Conservation (phyloP, 1,140 invertebrate genomes). For the Platorchestia sp. region DNA sequence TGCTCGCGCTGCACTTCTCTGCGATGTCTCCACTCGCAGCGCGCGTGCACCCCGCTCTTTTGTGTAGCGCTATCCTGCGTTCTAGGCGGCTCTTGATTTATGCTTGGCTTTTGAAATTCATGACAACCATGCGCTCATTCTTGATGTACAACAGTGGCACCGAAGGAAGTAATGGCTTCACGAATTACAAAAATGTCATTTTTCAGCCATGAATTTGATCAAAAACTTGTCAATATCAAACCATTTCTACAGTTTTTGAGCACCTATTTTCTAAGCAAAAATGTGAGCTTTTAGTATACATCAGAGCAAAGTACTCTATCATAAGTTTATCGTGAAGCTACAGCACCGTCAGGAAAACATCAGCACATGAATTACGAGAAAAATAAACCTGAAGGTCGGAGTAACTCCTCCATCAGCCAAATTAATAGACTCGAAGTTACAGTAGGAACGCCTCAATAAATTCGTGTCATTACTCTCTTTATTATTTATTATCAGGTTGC, state of each 20-base stretch:
- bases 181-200: too few species aligned
- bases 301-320: neutral
- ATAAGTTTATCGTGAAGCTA: neutral
- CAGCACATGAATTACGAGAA: neutral
- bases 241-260: neutral
- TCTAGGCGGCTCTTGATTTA: neutral
- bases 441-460: neutral
- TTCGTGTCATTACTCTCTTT: conserved; percentile 48
- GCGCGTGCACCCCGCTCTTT: neutral
- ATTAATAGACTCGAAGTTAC: conserved; percentile 39
- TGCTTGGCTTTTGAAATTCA: neutral
- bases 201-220: neutral
- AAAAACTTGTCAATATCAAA: neutral
- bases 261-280: neutral
- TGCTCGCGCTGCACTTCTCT: neutral
- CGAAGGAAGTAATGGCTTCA: too few species aligned
- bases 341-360: neutral
- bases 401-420: conserved; percentile 31
- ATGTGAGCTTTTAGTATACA: neutral
- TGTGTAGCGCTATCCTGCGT: neutral
- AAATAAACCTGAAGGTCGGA: conserved; percentile 20
- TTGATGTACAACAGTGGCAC: too few species aligned
- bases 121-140: neutral
- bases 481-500: conserved; percentile 55
- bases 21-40: neutral